Base-by-base conservation (phyloP, 2,888 invertebrate species). In the Onthophagus sagittarius region DNA sequence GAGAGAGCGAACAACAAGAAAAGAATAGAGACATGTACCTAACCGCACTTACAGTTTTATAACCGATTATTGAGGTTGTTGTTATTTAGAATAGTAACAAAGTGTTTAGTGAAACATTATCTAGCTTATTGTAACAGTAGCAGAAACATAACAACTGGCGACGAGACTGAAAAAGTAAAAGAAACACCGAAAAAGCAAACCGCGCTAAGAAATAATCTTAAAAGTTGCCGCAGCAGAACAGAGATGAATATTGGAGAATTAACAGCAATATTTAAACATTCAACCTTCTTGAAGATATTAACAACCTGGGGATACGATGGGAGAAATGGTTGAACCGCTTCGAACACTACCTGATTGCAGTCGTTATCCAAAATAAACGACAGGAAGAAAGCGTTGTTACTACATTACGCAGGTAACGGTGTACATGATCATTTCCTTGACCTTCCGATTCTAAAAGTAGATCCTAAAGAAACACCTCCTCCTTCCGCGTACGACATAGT, bases 291-390 rank as follows among this genome's bases (percentile, higher is more conserved):
- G 62, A 53, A 15, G 65, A 39, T 7, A n/a, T 23, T 13, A 14
- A 13, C 13, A 72, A 72, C 15, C 39, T 72, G 11, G 72, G 72
- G 2, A 32, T 7, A 1, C 11, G 72, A 5, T 73, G 73, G 73
- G 6, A 70, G 23, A 73, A 73, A 70, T 73, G 73, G 64, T 6
- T 73, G n/a, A 70, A 5, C 13, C 70, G 70, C 15, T 73, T 73
- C 31, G 65, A 70, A n/a, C 70, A 70, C 13, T 70, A 70, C 13
- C 15, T 73, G n/a, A 23, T 70, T n/a, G 73, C 73, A 33, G 64
- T 53, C 5, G 53, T 70, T 64, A 70, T 73, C 14, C 63, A 63
- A 13, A 63, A 63, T 0, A n/a, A 65, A 70, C 39, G 64, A 73
- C 13, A 65, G 67, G 31, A 67, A 67, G 67, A 67, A 72, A 23